These are phyloP conservation scores for Acestrorhynchus altus DNA, from an alignment of 2,797 vertebrate species.

Conservation along the genomic window DNA sequence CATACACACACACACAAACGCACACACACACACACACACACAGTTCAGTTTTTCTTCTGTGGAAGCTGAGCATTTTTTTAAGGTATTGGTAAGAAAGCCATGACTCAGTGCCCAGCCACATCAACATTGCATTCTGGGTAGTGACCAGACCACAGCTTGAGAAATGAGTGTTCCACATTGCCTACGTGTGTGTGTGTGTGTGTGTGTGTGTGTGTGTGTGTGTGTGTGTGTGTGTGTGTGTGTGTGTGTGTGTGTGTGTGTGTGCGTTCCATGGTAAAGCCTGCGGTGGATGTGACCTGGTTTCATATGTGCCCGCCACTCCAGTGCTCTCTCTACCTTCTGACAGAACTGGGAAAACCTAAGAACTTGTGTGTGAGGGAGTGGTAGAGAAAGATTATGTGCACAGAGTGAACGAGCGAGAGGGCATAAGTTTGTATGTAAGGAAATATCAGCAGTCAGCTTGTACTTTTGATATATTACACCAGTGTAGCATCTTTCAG, in stretches of 20 bases:
- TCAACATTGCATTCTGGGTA: slow-evolving; percentile 56
- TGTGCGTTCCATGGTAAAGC: slow-evolving; percentile 61
- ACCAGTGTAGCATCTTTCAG: neutral
- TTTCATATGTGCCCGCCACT: slow-evolving; percentile 71
- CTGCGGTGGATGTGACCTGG: slow-evolving; percentile 67
- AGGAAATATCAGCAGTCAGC: neutral
- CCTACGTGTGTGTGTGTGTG: slow-evolving; percentile 40
- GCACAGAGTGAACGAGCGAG: slow-evolving; percentile 6
- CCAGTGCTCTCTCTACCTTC: slow-evolving; percentile 68
- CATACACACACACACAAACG: neutral
- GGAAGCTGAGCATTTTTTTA: slow-evolving; percentile 30
- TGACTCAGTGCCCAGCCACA: slow-evolving; percentile 37
- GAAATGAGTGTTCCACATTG: slow-evolving; percentile 54
- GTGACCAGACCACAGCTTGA: slow-evolving; percentile 49
- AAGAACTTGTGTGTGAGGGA: slow-evolving; percentile 52
- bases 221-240: slow-evolving; percentile 57
- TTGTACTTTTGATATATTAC: neutral
- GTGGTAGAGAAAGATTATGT: neutral
- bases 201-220: slow-evolving; percentile 55
- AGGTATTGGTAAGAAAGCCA: slow-evolving; percentile 43
- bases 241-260: slow-evolving; percentile 43
- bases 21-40: slow-evolving; percentile 6
- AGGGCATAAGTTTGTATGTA: neutral
- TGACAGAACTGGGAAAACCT: slow-evolving; percentile 63
- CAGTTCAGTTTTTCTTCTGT: slow-evolving; percentile 23